Evolutionary conservation across 2,888 invertebrate genomes (phyloP), one percentile per base, ranked within the genome.

Genomic region (Chrysodeixis includens): DNA sequence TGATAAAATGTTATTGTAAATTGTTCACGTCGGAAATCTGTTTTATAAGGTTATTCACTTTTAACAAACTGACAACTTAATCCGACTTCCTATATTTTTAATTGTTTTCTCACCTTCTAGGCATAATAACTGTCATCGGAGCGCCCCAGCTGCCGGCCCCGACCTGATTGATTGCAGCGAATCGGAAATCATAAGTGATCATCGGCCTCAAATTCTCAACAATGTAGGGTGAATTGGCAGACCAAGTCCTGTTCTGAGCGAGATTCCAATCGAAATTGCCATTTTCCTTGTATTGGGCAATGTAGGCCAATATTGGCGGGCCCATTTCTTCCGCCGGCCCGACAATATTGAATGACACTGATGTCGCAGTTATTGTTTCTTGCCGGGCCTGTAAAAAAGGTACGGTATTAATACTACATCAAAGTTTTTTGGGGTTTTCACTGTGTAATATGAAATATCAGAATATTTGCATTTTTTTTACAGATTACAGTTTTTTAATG

Each of bases 111-210:
- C 85, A 95, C 95, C 96, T 96, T 82, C 96, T 96, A 0, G 97
- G 98, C 95, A 98, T 98, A 22, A 96, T 96, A 79, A 97, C 96
- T 3, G 95, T 94, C 52, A 96, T 89, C 46, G 96, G 94, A 20
- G 96, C 95, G 26, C 96, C 96, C 97, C 97, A 99, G 14, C 96
- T 95, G 9, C 98, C 98, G 18, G 96, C 91, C 0, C 98, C 98
- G 0, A 98, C 98, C 82, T 97, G 97, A 91, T 98, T 99, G 64
- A 96, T 95, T 1, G 98, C 98, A 14, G 98, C 97, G 89, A 99
- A 98, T 74, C 98, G 96, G 87, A 98, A 98, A 84, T 96, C 96
- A 90, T 98, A 99, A 0, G 96, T 95, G 57, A 96, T 97, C 93
- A 97, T 97, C 0, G 98, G 98, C 62, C 95, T 95, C 66, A 99